Conservation (phyloP, 2,113 vertebrate genomes). For the Oenanthe oenanthe region DNA sequence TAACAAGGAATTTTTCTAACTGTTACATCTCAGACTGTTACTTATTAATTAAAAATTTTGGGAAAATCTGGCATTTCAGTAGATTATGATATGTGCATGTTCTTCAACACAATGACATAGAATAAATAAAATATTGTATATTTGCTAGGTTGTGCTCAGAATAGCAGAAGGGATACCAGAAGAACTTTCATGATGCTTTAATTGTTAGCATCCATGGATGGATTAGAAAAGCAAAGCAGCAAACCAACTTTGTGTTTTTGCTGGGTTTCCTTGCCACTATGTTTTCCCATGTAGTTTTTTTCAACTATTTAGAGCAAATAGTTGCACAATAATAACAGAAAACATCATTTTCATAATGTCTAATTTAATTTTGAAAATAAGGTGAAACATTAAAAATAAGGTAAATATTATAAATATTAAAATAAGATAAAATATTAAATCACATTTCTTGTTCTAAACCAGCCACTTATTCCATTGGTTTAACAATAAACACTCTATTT, state of each 20-base stretch:
- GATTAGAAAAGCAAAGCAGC: neutral
- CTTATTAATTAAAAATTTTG: neutral
- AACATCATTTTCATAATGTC: neutral
- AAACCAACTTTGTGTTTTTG: neutral
- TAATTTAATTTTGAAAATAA: neutral
- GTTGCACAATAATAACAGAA: neutral
- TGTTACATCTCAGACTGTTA: neutral
- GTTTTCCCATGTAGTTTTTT: neutral
- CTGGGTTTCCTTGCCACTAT: neutral
- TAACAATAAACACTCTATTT: neutral
- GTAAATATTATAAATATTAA: too few species aligned
- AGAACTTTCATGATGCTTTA: neutral
- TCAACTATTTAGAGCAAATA: neutral
- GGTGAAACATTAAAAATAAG: neutral
- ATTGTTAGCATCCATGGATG: neutral
- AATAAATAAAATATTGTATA: neutral
- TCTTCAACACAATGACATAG: neutral
- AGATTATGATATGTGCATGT: neutral
- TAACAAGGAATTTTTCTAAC: neutral
- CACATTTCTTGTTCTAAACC: neutral
- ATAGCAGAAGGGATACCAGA: neutral
- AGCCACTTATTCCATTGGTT: neutral
- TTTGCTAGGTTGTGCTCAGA: neutral
- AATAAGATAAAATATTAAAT: neutral
- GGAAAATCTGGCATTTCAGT: neutral